Evolutionary conservation across 2,888 invertebrate species (phyloP).

Genomic region (Drosophila hamatofila): DNA sequence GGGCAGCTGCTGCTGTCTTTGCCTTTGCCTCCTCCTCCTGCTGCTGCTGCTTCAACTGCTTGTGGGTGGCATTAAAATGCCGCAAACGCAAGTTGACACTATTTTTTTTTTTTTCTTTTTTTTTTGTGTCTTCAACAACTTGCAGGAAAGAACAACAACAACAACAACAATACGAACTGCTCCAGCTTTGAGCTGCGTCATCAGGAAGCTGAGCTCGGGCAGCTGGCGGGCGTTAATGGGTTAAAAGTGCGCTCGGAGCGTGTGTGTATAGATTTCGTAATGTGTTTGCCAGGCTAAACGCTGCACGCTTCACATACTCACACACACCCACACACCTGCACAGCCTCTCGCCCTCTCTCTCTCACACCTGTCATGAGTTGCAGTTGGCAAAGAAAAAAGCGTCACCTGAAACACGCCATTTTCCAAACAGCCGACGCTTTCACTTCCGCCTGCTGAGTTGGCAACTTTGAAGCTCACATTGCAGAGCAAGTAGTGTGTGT

Average conservation of each 20-base stretch:
- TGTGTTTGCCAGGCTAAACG: slow-evolving; percentile 63
- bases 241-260: slow-evolving; percentile 78
- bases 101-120: slow-evolving; percentile 54
- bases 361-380: slow-evolving; percentile 62
- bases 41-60: slow-evolving; percentile 8
- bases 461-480: slow-evolving; percentile 55
- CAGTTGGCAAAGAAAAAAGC: slow-evolving; percentile 61
- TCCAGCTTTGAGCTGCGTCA: slow-evolving; percentile 51
- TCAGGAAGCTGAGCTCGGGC: slow-evolving; percentile 54
- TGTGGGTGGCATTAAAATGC: slow-evolving; percentile 69
- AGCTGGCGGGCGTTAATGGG: slow-evolving; percentile 75
- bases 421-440: slow-evolving; percentile 60
- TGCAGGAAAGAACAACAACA: slow-evolving; percentile 47
- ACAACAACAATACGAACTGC: slow-evolving; percentile 15
- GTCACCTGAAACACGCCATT: slow-evolving; percentile 74
- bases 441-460: slow-evolving; percentile 74
- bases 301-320: not conserved
- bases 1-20: slow-evolving; percentile 23
- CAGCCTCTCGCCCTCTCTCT: not conserved
- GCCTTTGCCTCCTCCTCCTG: not conserved
- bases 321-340: not conserved
- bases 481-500: slow-evolving; percentile 9
- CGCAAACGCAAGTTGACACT: slow-evolving; percentile 76
- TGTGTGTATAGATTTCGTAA: slow-evolving; percentile 80
- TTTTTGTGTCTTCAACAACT: slow-evolving; percentile 50